Evolutionary conservation across 2,888 invertebrate species (phyloP).

Genomic region (Ichneumon xanthorius): DNA sequence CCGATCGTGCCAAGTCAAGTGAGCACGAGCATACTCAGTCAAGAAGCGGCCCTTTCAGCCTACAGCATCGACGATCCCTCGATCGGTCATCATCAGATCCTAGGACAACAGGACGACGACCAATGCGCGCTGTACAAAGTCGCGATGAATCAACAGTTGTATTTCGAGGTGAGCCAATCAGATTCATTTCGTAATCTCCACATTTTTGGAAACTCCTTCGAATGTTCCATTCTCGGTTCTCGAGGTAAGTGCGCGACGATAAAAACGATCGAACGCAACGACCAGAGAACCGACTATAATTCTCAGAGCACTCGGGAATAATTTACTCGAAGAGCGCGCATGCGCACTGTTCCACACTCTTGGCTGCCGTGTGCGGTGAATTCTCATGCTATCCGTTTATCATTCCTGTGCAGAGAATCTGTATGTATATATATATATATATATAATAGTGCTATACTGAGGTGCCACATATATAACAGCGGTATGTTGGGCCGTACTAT

Average conservation of each 20-base stretch:
- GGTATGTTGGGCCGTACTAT: no score
- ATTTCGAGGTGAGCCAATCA: conserved; percentile 83
- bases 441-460: no score
- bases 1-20: conserved; percentile 75
- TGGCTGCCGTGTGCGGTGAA: background rate
- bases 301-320: background rate
- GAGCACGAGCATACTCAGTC: conserved; percentile 76
- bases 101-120: conserved; percentile 83
- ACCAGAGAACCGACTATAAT: background rate
- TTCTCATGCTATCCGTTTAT: background rate
- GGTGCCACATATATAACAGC: no score
- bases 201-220: conserved; percentile 45
- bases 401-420: no score
- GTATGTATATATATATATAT: background rate
- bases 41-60: conserved; percentile 69
- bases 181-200: background rate
- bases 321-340: background rate
- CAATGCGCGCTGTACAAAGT: conserved; percentile 90
- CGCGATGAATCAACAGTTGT: conserved; percentile 89
- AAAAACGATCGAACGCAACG: background rate
- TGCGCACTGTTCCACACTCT: background rate
- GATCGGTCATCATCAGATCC: conserved; percentile 70
- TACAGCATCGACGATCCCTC: conserved; percentile 72
- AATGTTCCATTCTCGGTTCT: conserved; percentile 20
- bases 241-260: background rate